Evolutionary conservation across 2,113 vertebrate genomes (phyloP), one percentile per base, ranked within the genome.

Genomic region (Entelurus aequoreus): DNA sequence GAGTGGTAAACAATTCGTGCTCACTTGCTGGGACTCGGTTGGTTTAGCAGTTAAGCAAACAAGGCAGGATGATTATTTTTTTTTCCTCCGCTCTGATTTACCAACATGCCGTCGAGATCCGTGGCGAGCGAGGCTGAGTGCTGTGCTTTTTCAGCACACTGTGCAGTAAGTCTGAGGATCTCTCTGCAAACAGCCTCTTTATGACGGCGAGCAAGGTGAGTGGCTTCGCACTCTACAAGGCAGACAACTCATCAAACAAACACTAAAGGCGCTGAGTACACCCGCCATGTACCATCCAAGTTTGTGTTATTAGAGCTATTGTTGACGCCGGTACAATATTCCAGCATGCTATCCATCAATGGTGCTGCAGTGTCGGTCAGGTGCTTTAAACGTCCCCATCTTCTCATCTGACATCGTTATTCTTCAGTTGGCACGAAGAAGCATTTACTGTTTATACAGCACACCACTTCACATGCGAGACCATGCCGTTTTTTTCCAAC

Each of bases 151-250:
- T 76, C 74, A 66, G 75, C 65, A 62, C 42, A 76, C 66, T 82
- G 73, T 80, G 82, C 78, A 66, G 83, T 88, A 83, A 86, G 76
- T 85, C 83, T 64, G 75, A 83, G 85, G 84, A 90, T 90, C 86
- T 78, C 75, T 91, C 77, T 84, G 84, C 80, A 90, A 91, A 91
- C 85, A 91, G 76, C 60, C 77, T 86, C 83, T 90, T 90, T 87
- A 86, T 90, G 86, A 87, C 77, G 82, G 71, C 68, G 77, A 90
- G 76, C 60, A 69, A 84, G 83, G 84, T 85, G 78, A 85, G 75
- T 80, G 82, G 84, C 79, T 88, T 85, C 76, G 86, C 79, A 82
- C 81, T 74, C 83, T 86, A 80, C 82, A 86, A 83, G 80, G 68
- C 76, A 87, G 81, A 84, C 85, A 85, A 80, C 78, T 81, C 73